Evolutionary conservation across 2,797 vertebrate genomes (phyloP).

Genomic region (Danio jaintianensis): DNA sequence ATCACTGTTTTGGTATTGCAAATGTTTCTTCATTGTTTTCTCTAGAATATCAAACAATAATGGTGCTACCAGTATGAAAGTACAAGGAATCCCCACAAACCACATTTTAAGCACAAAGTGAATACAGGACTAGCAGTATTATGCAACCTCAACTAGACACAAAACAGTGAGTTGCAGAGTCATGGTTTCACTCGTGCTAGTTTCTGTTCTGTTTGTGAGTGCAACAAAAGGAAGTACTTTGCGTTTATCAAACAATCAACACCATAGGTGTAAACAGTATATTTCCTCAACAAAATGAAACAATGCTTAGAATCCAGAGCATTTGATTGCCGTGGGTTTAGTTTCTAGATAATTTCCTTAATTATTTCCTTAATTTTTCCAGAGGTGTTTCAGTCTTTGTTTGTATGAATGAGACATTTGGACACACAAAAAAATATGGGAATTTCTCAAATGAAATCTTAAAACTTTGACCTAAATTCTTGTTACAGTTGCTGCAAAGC

Average conservation of each 20-base stretch:
- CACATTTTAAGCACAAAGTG: neutral
- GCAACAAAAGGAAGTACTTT: neutral
- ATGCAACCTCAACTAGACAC: neutral
- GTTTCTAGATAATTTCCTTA: neutral
- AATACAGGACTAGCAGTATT: neutral
- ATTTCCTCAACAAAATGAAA: neutral
- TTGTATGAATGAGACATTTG: neutral
- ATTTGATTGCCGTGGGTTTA: neutral
- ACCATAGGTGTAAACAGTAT: neutral
- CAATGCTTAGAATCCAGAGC: neutral
- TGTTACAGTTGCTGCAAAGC: neutral
- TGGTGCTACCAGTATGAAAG: neutral
- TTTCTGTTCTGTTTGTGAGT: neutral
- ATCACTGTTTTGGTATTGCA: no score
- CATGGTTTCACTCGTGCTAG: constrained; percentile 22
- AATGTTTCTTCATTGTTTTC: neutral
- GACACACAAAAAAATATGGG: neutral
- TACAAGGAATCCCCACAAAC: constrained; percentile 5
- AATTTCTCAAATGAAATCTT: neutral
- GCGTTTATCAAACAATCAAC: neutral
- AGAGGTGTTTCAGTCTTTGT: neutral
- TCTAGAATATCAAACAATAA: neutral
- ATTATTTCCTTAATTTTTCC: no score
- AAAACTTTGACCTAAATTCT: neutral
- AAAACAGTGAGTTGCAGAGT: neutral